Evolutionary conservation across 2,888 invertebrate genomes (phyloP), one percentile per base, ranked within the genome.

Genomic region (Deilephila porcellus): DNA sequence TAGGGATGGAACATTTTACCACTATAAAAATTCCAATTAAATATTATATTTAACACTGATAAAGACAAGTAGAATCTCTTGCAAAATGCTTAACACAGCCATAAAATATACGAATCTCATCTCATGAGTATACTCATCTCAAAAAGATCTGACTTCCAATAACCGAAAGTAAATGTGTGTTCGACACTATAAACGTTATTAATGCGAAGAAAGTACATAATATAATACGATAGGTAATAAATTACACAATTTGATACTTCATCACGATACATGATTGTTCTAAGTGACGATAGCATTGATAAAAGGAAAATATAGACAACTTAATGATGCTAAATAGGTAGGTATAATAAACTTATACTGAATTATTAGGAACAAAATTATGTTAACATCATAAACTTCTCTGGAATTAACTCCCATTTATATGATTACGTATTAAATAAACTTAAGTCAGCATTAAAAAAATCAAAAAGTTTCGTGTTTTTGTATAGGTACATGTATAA

Each of bases 21-120:
- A 52, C 25, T 67, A 67, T 67, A 29, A 20, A 25, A 67, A 67
- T 67, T 67, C 45, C 67, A 25, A 67, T 67, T 67, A 52, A 64
- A n/a, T 45, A 45, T 37, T 37, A 45, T 37, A 64, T 45, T 64
- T 37, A 59, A 20, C 8, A 60, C 45, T 32, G 62, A 17, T 20
- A 70, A 56, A 56, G 17, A 20, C 19, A 53, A 73, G 37, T 64
- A 56, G 37, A 67, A 63, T 73, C 64, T 64, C 63, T 63, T 25
- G 73, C 63, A 73, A 82, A 83, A 82, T 81, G 82, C 81, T 37
- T 71, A 79, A 78, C 83, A 83, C 83, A 83, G 82, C 83, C 83
- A 79, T 75, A 74, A 73, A 76, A 25, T 72, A 14, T 37, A 59
- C 8, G 59, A 67, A 67, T 73, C 64, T 73, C 59, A 67, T 64